Evolutionary conservation across 2,888 invertebrate species (phyloP), one percentile per base, ranked within the genome.

Genomic region (Plutella xylostella): DNA sequence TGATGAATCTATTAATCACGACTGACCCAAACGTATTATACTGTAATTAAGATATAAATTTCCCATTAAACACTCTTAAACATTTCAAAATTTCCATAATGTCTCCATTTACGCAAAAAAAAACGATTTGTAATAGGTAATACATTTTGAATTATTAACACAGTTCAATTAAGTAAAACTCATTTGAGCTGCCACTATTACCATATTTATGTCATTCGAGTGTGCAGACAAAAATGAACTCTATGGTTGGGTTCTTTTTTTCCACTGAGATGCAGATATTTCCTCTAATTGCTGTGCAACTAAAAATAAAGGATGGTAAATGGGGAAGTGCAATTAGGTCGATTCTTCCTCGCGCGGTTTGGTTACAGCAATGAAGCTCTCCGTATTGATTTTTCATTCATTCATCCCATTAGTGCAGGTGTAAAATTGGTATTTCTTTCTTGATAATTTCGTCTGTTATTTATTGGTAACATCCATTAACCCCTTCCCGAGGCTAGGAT

Each of bases 391-490:
- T 68, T 59, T 60, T 54, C 53, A 53, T 60, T 54, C 53, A 53
- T 47, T 48, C 52, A 50, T 52, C 53, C 60, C 56, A 65, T 66
- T 68, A 67, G 51, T 49, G 52, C 55, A 65, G 60, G 65, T 71
- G 70, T 72, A 63, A 70, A 68, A 67, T 70, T 55, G 56, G 53
- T 56, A 55, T 61, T 56, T 51, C 57, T 58, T 62, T 67, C 52
- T 43, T 48, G 43, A 57, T 61, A 60, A 55, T 54, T 57, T 52
- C 63, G 55, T 62, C 51, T 62, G 56, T 69, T 65, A 72, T 72
- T 73, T 72, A 73, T 70, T 67, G 64, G 68, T 68, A 65, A 69
- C 72, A 75, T 72, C 70, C 69, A 72, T 73, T 74, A 74, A 73
- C 68, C 64, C 66, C 65, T 67, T 65, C 65, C 65, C 57, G 60